A percentile compares a stretch with the other conserved stretches of the same genome.
These are phyloP conservation scores for Drosophila neonasuta DNA, from an alignment of 2,888 invertebrate species.

Conservation along the genomic window DNA sequence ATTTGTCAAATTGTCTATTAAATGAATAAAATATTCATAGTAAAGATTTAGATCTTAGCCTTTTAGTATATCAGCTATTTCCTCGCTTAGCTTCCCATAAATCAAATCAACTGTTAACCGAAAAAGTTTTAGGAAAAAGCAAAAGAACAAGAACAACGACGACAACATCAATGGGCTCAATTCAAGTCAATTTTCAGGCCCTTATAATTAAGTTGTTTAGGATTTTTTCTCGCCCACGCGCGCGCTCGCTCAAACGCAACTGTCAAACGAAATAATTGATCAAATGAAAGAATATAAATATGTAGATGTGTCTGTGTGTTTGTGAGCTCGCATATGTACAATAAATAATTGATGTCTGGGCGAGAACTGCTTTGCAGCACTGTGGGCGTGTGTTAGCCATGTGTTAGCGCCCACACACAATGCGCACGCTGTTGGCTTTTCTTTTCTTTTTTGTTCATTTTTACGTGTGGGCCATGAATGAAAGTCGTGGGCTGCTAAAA, in stretches of 20 bases:
- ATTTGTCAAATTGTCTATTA: no score
- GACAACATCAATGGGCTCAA: conserved; percentile 1
- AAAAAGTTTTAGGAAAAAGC: conserved; percentile 2
- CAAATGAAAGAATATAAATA: conserved; percentile 42
- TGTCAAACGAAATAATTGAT: conserved; percentile 64
- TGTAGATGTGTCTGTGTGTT: neutral
- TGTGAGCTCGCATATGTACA: conserved; percentile 25
- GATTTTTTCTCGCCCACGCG: conserved; percentile 22
- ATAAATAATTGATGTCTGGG: conserved; percentile 55
- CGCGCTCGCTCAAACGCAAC: conserved; percentile 10
- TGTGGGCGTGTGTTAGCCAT: conserved; percentile 28
- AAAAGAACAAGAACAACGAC: neutral
- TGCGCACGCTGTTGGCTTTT: neutral
- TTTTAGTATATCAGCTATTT: neutral
- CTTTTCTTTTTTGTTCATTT: neutral
- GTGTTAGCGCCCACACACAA: conserved; percentile 25
- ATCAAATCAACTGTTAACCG: conserved; percentile 8
- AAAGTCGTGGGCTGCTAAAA: conserved; percentile 6
- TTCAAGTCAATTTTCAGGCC: conserved; percentile 13
- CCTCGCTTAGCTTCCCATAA: conserved; percentile 1
- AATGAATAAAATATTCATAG: no score
- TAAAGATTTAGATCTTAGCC: neutral
- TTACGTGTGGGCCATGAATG: neutral
- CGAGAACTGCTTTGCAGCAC: conserved; percentile 4
- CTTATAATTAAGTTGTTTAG: conserved; percentile 52